phyloP scores from a whole-genome alignment of 2,797 vertebrate species.

The Dallia pectoralis region DNA sequence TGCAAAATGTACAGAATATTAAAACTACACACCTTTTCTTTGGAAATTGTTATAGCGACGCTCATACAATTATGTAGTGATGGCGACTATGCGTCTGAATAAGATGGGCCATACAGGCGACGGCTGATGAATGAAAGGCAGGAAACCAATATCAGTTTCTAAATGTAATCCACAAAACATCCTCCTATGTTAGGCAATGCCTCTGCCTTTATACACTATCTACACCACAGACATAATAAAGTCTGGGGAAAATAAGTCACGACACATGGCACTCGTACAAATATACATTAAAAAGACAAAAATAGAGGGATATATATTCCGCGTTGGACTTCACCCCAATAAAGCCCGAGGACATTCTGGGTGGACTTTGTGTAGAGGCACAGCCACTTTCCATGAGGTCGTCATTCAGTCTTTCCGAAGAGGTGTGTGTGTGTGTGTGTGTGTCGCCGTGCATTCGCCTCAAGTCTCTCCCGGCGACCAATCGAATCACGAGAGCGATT shows the following conservation, averaged over 20 bases:
- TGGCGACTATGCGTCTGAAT: not conserved
- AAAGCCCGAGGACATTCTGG: slow-evolving; percentile 70
- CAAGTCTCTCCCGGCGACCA: not conserved
- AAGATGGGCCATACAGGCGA: not conserved
- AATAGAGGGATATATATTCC: slow-evolving; percentile 34
- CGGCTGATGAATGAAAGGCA: not conserved
- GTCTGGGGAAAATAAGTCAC: slow-evolving; percentile 31
- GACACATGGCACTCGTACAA: slow-evolving; percentile 81
- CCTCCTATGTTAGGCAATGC: not conserved
- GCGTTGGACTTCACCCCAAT: slow-evolving; percentile 70
- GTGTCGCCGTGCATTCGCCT: slow-evolving; percentile 33
- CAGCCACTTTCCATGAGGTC: slow-evolving; percentile 78
- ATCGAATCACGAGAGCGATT: slow-evolving; percentile 13
- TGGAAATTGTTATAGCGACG: slow-evolving; percentile 53
- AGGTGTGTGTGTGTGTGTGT: slow-evolving; percentile 1
- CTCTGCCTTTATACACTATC: not conserved
- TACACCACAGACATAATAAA: slow-evolving; percentile 56
- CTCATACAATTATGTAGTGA: slow-evolving; percentile 44
- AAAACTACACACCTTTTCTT: slow-evolving; percentile 65
- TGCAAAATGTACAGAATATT: slow-evolving; percentile 64
- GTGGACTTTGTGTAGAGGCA: slow-evolving; percentile 73
- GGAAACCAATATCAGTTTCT: not conserved
- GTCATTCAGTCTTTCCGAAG: slow-evolving; percentile 71
- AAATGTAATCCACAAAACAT: not conserved
- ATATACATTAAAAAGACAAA: slow-evolving; percentile 72